Conservation (phyloP, 2,888 invertebrate genomes). For the Cylloceria caligata region DNA sequence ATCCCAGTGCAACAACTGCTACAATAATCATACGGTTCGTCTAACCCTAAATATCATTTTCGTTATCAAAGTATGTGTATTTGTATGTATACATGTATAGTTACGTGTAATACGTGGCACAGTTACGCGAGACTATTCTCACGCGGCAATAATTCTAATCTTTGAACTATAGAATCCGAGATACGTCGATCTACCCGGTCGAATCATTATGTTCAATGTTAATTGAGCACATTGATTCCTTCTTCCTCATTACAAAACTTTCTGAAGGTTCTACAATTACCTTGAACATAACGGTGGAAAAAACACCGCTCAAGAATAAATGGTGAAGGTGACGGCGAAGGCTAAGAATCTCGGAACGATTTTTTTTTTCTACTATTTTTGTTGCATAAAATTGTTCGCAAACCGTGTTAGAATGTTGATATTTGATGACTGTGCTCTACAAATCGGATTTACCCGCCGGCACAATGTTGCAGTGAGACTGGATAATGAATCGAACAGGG, state of each 20-base stretch:
- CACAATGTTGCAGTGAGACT: constrained; percentile 1
- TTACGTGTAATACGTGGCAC: neutral
- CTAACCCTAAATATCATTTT: constrained; percentile 30
- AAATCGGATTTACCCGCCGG: constrained; percentile 29
- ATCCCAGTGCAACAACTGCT: constrained; percentile 33
- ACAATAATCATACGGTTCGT: constrained; percentile 53
- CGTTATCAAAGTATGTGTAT: neutral
- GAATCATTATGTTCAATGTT: constrained; percentile 15
- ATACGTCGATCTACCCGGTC: constrained; percentile 29
- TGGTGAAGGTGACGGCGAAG: neutral
- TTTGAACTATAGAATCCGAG: constrained; percentile 36
- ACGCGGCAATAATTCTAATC: constrained; percentile 25
- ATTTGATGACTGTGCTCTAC: neutral
- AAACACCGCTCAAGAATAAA: neutral
- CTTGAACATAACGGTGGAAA: neutral
- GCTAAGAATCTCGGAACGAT: neutral
- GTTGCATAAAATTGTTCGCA: neutral
- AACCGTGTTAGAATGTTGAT: neutral
- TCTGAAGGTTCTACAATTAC: neutral
- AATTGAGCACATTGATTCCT: neutral
- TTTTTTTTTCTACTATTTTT: neutral
- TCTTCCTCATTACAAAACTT: constrained; percentile 3
- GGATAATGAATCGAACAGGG: constrained; percentile 29
- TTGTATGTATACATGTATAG: neutral
- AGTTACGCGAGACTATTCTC: constrained; percentile 32